These are phyloP conservation scores for Phylloscopus trochiloides DNA, from an alignment of 2,113 vertebrate genomes.

Conservation along the genomic window DNA sequence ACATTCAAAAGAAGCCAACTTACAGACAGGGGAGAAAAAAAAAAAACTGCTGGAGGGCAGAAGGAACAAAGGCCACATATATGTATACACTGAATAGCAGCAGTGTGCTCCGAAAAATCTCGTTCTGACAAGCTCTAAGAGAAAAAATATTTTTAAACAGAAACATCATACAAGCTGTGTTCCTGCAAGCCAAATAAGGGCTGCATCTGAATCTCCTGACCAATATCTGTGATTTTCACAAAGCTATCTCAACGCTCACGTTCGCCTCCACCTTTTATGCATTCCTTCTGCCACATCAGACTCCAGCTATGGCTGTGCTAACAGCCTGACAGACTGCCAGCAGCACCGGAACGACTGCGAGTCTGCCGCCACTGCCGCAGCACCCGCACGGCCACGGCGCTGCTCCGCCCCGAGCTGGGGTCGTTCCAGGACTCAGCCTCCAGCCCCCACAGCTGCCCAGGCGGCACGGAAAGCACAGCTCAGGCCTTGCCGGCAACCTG, in stretches of 20 bases:
- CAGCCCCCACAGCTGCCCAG: neutral
- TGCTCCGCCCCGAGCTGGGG: fast-evolving
- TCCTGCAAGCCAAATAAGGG: neutral
- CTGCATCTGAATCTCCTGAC: neutral
- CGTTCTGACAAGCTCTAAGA: neutral
- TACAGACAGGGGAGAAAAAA: neutral
- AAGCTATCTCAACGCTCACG: fast-evolving
- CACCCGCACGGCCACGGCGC: fast-evolving
- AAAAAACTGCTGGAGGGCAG: neutral
- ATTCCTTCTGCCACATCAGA: neutral
- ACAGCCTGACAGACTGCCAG: neutral
- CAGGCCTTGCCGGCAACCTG: fast-evolving
- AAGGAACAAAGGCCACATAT: neutral
- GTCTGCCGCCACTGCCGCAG: fast-evolving
- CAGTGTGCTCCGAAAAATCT: neutral
- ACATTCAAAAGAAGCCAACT: neutral
- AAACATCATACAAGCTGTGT: neutral
- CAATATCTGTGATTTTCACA: neutral
- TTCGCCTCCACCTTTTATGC: neutral
- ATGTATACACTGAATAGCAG: neutral
- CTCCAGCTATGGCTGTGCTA: neutral
- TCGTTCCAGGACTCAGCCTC: neutral
- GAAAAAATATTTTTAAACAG: neutral
- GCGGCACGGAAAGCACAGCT: neutral
- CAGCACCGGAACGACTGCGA: neutral